Base-by-base conservation (phyloP, 2,113 vertebrate species). In the Triplophysa tibetana region DNA sequence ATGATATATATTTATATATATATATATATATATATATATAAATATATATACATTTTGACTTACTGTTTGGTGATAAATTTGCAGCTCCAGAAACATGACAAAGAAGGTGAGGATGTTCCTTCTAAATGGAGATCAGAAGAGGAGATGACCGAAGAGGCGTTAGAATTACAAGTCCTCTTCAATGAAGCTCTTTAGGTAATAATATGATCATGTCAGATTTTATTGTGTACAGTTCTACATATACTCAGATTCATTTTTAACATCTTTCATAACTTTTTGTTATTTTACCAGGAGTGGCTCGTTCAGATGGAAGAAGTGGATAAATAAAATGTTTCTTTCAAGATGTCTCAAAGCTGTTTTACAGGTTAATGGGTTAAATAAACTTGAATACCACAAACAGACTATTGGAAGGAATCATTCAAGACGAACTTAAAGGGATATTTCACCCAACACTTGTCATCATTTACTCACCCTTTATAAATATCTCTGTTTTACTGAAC, bases 91-190 rank as follows among this genome's bases (percentile, higher is more conserved):
- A 92, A 75, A 64, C 95, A 95, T 0, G 95, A 95, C 85, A 89
- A 86, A 73, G 89, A 87, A 13, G 83, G 83, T 0, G 87, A 92
- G 12, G 94, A 94, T 65, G 50, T 86, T 3, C 85, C 90, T 0
- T 85, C 85, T 62, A 84, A 83, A 43, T 96, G 94, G 95, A 91
- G 94, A 84, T 92, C 93, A 0, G 94, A 96, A 78, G 93, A 94
- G 58, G 94, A 95, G 72, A 96, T 96, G 94, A 92, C 86, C 4
- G 87, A 88, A 1, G 94, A 95, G 84, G 94, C 94, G 1, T 85
- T 87, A 8, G 82, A 82, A 8, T 87, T 96, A 41, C 89, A 87
- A 54, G 88, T 78, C 48, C 93, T 92, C 79, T 93, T 96, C 3
- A 82, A 89, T 77, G 90, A 90, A 85, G 17, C 14, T 77, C 43